A percentile compares a stretch with the other conserved stretches of the same genome.
Evolutionary conservation across 2,113 vertebrate species (phyloP).

Genomic region (Syngnathus typhle): DNA sequence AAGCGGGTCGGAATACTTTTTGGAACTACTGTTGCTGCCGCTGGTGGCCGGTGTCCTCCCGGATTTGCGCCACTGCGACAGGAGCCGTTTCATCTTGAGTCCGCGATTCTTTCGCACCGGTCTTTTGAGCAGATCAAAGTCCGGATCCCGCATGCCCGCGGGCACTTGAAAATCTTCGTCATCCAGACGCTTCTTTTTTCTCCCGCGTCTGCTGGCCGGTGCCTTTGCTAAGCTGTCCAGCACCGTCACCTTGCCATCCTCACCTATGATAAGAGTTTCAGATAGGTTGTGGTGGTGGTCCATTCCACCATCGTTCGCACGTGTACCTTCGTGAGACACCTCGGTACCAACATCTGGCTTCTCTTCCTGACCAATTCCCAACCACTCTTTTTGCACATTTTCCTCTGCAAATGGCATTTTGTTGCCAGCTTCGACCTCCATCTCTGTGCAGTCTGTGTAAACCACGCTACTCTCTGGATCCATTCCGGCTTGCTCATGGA

Average conservation of each 20-base stretch:
- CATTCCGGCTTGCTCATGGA: slow-evolving; percentile 36
- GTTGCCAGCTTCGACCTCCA: slow-evolving; percentile 61
- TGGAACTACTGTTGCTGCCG: neutral
- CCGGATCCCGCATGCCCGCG: neutral
- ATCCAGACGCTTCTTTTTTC: slow-evolving; percentile 40
- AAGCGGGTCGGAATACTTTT: slow-evolving; percentile 6
- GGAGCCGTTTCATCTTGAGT: slow-evolving; percentile 61
- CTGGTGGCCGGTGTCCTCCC: slow-evolving; percentile 21
- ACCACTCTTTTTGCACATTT: slow-evolving; percentile 39
- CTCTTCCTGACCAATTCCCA: slow-evolving; percentile 29
- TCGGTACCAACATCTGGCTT: slow-evolving; percentile 41
- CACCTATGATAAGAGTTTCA: slow-evolving; percentile 53
- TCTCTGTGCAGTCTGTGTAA: slow-evolving; percentile 59
- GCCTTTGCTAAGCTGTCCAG: slow-evolving; percentile 31
- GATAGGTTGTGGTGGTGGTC: slow-evolving; percentile 12
- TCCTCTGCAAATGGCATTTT: slow-evolving; percentile 35
- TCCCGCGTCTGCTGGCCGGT: slow-evolving; percentile 33
- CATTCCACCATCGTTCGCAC: slow-evolving; percentile 2
- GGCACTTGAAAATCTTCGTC: slow-evolving; percentile 38
- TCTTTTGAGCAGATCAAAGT: slow-evolving; percentile 33
- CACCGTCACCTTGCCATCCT: slow-evolving; percentile 53
- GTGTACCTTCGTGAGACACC: neutral
- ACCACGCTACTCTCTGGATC: slow-evolving; percentile 41
- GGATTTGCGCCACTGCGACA: slow-evolving; percentile 55
- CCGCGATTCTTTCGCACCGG: slow-evolving; percentile 61